These are phyloP conservation scores for Fregetta grallaria DNA, from an alignment of 2,113 vertebrate genomes.

Conservation along the genomic window DNA sequence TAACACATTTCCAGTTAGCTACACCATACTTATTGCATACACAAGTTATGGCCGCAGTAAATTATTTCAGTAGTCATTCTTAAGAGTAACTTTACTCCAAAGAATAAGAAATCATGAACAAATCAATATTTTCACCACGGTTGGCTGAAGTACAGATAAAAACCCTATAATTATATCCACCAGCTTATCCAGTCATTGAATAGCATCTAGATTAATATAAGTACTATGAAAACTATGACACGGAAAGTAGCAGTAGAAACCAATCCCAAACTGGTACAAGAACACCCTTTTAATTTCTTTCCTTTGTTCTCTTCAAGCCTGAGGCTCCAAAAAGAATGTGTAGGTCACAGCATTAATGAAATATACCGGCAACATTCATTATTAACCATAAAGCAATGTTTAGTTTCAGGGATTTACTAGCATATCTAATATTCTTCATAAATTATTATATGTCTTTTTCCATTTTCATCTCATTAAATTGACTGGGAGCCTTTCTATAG, in stretches of 20 bases:
- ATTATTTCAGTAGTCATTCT: background rate
- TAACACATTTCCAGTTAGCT: background rate
- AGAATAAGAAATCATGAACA: constrained; percentile 7
- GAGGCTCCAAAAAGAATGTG: background rate
- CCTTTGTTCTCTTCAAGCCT: background rate
- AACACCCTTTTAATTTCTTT: background rate
- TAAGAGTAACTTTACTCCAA: background rate
- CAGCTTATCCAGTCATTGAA: background rate
- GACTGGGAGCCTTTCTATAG: background rate
- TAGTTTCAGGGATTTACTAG: background rate
- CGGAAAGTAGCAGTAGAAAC: background rate
- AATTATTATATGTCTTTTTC: background rate
- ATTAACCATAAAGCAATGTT: background rate
- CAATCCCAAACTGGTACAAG: background rate
- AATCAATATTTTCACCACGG: constrained; percentile 7
- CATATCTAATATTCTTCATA: background rate
- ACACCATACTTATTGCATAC: background rate
- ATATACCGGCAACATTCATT: background rate
- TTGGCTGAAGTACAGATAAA: background rate
- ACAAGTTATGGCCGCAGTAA: background rate
- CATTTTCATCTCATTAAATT: background rate
- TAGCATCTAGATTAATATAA: background rate
- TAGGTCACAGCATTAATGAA: background rate
- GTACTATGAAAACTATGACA: background rate
- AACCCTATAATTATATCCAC: background rate